Base-by-base conservation (phyloP, 2,113 vertebrate genomes). In the Phocoena phocoena region DNA sequence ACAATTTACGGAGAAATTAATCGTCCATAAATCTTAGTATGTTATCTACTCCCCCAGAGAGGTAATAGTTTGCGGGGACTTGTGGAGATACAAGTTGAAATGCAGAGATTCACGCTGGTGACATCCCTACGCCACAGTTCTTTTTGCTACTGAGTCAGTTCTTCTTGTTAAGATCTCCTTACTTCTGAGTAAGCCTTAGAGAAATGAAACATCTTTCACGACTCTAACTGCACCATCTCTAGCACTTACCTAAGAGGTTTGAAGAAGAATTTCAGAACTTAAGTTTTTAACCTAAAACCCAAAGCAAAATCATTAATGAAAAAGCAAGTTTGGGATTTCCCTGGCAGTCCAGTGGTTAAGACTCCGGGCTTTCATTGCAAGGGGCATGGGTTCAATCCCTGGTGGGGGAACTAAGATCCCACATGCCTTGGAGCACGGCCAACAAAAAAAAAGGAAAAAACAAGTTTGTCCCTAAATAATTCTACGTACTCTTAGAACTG, bases 241-340 rank as follows among this genome's bases (percentile, higher is more conserved):
- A 12, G n/a, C 33, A 65, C 0, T 44, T 81, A 62, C 68, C 6
- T 12, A 9, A 68, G 4, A 1, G 25, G 0, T 26, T 4, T 7
- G 14, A 74, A 81, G 50, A 62, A 63, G 74, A 62, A 88, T 83
- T 85, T 88, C 70, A 91, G 41, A 83, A 73, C 5, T 79, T 79
- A 85, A 25, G 26, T 47, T 90, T 71, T 76, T 82, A n/a, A 68
- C 23, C 41, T 65, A 77, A 93, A 60, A 74, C 17, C 47, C 53
- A 70, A 79, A 97, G 21, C 10, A 76, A 86, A 70, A 86, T 86
- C 25, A 82, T 73, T 73, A 88, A 53, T 33, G 20, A 11, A 50
- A 67, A 95, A 53, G 36, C n/a, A 36, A 58, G 21, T 36, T 58
- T 80, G 77, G 55, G 18, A 21, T 21, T 58, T 58, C 55, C 20